Percentiles rank a stretch among this genome's conserved stretches.
Evolutionary conservation across 2,888 invertebrate species (phyloP).

Genomic region (Phyllotreta cruciferae): DNA sequence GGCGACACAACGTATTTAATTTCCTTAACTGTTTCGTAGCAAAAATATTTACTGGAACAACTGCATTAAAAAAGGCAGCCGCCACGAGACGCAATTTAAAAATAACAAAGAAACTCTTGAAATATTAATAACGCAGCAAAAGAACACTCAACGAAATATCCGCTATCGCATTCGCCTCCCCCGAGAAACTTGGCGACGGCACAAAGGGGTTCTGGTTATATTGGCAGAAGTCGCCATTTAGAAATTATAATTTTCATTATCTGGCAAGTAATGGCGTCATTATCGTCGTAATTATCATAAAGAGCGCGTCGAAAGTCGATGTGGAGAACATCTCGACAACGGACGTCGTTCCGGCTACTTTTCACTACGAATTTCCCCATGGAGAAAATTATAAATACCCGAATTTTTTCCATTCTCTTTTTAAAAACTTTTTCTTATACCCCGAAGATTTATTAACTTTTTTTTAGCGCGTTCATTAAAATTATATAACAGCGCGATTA

Average conservation of each 20-base stretch:
- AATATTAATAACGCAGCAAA: conserved; percentile 25
- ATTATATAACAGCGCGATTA: no score
- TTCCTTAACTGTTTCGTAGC: no score
- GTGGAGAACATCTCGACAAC: conserved; percentile 32
- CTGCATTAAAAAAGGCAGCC: background rate
- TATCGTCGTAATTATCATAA: conserved; percentile 54
- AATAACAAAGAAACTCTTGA: conserved; percentile 31
- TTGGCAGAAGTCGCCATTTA: conserved; percentile 43
- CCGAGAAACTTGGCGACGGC: conserved; percentile 36
- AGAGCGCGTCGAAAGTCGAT: conserved; percentile 41
- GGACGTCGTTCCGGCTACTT: conserved; percentile 46
- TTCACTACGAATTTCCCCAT: conserved; percentile 14
- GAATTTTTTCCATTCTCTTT: no score
- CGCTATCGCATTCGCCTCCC: conserved; percentile 31
- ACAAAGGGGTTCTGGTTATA: conserved; percentile 40
- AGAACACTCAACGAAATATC: conserved; percentile 30
- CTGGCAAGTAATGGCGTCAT: conserved; percentile 54
- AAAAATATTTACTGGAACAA: conserved; percentile 9
- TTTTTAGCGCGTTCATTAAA: background rate
- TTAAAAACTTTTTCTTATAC: background rate
- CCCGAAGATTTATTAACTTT: no score
- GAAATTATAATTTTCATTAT: conserved; percentile 56
- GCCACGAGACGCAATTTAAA: conserved; percentile 20
- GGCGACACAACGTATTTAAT: background rate
- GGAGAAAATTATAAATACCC: no score